Conservation (phyloP, 1,140 invertebrate genomes). For the Chironomus tepperi region DNA sequence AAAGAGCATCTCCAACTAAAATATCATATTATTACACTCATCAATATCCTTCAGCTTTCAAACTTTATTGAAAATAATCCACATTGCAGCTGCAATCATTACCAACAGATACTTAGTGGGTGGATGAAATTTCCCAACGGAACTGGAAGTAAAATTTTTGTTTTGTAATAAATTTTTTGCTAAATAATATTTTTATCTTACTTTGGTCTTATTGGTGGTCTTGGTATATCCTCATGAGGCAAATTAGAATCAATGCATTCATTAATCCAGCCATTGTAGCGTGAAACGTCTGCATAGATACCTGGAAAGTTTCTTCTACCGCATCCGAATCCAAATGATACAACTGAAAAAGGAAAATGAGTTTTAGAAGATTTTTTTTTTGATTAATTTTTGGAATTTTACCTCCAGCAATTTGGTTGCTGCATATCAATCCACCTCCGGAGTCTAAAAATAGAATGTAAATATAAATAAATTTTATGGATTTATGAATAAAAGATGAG, state of each 20-base stretch:
- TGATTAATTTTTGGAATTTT: not conserved
- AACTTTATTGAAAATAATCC: too few relatives aligned
- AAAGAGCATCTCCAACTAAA: too few relatives aligned
- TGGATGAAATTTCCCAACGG: too few relatives aligned
- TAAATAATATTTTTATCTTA: not conserved
- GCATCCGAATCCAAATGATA: not conserved
- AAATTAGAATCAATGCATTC: slow-evolving; percentile 4
- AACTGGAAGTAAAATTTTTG: too few relatives aligned
- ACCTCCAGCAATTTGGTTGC: slow-evolving; percentile 11
- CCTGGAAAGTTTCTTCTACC: slow-evolving; percentile 4
- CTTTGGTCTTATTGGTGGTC: not conserved
- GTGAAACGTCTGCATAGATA: not conserved
- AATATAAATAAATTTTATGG: not conserved
- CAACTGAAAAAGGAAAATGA: not conserved
- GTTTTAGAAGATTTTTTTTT: not conserved
- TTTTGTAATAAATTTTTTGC: too few relatives aligned
- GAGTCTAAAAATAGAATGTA: slow-evolving; percentile 9
- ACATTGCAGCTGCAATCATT: too few relatives aligned
- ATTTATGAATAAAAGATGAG: not conserved
- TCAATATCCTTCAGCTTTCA: too few relatives aligned
- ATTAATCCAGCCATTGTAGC: not conserved
- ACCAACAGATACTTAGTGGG: too few relatives aligned
- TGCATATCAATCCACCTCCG: not conserved
- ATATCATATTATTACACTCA: too few relatives aligned
- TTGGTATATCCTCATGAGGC: not conserved